These are phyloP conservation scores for Cottus gobio DNA, from an alignment of 2,113 vertebrate species.

Conservation along the genomic window DNA sequence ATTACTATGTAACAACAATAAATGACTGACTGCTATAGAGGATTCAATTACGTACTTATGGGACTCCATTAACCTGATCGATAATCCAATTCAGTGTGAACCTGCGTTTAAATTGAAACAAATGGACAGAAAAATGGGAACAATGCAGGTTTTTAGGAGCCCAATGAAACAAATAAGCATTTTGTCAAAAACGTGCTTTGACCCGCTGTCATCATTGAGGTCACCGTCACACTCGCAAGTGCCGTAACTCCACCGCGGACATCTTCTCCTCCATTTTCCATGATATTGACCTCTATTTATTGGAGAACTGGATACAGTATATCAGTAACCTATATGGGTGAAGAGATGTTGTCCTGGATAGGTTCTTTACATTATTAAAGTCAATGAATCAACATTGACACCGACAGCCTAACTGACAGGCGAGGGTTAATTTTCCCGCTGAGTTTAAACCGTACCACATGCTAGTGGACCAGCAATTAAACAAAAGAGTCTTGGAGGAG, in stretches of 20 bases:
- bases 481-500: slow-evolving; percentile 72
- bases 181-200: not conserved
- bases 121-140: slow-evolving; percentile 40
- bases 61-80: slow-evolving; percentile 48
- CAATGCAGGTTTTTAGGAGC: not conserved
- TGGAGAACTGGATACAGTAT: not conserved
- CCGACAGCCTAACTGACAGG: slow-evolving; percentile 52
- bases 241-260: not conserved
- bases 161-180: not conserved
- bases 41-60: slow-evolving; percentile 45
- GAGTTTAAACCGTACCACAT: slow-evolving; percentile 62
- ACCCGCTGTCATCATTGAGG: not conserved
- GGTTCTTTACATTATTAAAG: slow-evolving; percentile 24
- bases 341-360: not conserved
- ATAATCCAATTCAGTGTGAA: slow-evolving; percentile 48
- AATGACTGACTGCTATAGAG: slow-evolving; percentile 21
- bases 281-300: not conserved
- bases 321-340: not conserved
- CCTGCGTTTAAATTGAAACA: slow-evolving; percentile 27
- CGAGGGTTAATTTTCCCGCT: slow-evolving; percentile 59
- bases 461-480: slow-evolving; percentile 74
- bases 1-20: slow-evolving; percentile 42
- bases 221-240: not conserved
- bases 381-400: slow-evolving; percentile 36
- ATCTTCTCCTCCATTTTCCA: not conserved